Percentiles rank a stretch among this genome's conserved stretches.
Conservation (phyloP, 2,113 vertebrate genomes). For the Ceyx melanurus region DNA sequence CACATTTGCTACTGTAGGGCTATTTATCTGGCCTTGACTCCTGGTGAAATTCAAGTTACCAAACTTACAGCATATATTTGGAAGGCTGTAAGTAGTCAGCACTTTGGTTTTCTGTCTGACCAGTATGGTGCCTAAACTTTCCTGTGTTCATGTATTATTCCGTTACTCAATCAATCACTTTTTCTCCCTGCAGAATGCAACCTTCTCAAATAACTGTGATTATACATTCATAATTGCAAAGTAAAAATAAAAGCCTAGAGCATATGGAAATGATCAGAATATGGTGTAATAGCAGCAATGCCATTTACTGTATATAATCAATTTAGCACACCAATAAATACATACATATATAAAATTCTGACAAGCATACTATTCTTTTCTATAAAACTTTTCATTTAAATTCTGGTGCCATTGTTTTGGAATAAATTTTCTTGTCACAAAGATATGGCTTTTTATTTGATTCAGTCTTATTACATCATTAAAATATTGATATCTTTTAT, state of each 20-base stretch:
- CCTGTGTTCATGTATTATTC: neutral
- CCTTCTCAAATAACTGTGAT: constrained; percentile 43
- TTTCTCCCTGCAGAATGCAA: constrained; percentile 16
- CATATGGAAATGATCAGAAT: constrained; percentile 79
- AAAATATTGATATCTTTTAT: constrained; percentile 81
- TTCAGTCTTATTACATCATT: constrained; percentile 76
- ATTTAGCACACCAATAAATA: constrained; percentile 77
- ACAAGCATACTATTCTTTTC: constrained; percentile 61
- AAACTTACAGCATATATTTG: neutral
- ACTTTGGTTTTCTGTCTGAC: neutral
- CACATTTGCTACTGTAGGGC: neutral
- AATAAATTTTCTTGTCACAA: constrained; percentile 77
- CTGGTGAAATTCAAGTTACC: neutral
- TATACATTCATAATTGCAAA: constrained; percentile 71
- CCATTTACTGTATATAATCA: constrained; percentile 76
- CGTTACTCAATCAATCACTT: constrained; percentile 5
- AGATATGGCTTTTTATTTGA: constrained; percentile 77
- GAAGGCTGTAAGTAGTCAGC: neutral
- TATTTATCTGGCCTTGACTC: neutral
- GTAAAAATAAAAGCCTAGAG: constrained; percentile 66
- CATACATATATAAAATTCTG: constrained; percentile 57
- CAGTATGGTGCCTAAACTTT: neutral
- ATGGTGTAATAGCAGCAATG: constrained; percentile 71
- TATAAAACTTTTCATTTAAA: constrained; percentile 77
- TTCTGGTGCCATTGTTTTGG: constrained; percentile 71